Conservation (phyloP, 2,113 vertebrate genomes). For the Clarias magur region DNA sequence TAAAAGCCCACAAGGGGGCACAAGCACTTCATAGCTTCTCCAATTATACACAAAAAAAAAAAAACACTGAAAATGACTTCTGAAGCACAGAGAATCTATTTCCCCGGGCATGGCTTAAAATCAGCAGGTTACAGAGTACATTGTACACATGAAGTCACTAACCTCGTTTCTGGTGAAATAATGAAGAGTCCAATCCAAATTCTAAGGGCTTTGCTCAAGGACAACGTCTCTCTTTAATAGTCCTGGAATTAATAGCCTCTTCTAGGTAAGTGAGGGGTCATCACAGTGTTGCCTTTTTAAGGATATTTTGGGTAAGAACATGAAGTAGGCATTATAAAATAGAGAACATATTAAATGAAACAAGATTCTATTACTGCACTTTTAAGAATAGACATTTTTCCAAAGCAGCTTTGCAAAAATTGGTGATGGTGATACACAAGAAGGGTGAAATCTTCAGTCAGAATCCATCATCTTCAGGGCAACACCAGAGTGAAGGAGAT, state of each 20-base stretch:
- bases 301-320: background rate
- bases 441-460: background rate
- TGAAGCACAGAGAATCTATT: background rate
- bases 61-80: background rate
- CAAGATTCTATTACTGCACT: background rate
- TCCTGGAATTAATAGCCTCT: background rate
- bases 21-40: constrained; percentile 10
- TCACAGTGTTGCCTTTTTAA: background rate
- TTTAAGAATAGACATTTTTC: background rate
- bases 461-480: background rate
- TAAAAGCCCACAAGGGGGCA: constrained; percentile 31
- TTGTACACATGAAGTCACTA: background rate
- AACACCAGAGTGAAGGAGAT: background rate
- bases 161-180: background rate
- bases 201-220: background rate
- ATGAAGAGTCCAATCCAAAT: background rate
- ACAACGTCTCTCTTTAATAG: background rate
- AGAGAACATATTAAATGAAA: too few relatives aligned
- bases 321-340: background rate
- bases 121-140: background rate
- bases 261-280: background rate
- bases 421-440: background rate
- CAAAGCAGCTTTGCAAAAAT: background rate
- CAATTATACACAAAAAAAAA: background rate
- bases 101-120: background rate